These are phyloP conservation scores for Charaxes varanes DNA, from an alignment of 1,140 invertebrate genomes.

Conservation along the genomic window DNA sequence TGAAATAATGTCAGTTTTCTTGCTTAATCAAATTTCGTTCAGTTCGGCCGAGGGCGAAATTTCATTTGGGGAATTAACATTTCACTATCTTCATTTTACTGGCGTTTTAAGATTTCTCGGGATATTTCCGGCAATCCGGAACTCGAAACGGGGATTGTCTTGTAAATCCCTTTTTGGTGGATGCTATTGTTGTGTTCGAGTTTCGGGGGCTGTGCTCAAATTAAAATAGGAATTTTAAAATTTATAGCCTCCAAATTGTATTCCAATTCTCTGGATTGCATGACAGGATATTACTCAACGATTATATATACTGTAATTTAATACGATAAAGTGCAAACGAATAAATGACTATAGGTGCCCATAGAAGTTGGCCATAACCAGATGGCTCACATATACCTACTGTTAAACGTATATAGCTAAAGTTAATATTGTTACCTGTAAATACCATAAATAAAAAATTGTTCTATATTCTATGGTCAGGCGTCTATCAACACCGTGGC, in stretches of 20 bases:
- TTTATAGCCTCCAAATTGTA: not conserved
- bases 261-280: too few species aligned
- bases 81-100: constrained; percentile 53
- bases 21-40: constrained; percentile 62
- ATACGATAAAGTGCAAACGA: too few species aligned
- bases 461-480: too few species aligned
- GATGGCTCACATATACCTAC: too few species aligned
- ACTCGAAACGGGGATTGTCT: constrained; percentile 17
- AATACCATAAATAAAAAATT: too few species aligned
- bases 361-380: too few species aligned
- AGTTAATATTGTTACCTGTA: too few species aligned
- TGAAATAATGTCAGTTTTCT: constrained; percentile 50
- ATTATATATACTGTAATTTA: too few species aligned
- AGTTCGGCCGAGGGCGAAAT: constrained; percentile 38
- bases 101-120: constrained; percentile 39
- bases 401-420: too few species aligned
- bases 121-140: constrained; percentile 24
- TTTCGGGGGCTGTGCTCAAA: not conserved
- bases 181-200: constrained; percentile 5
- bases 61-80: constrained; percentile 58
- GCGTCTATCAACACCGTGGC: too few species aligned
- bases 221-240: not conserved
- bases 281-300: too few species aligned
- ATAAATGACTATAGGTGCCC: too few species aligned
- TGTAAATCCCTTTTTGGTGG: constrained; percentile 9